Conservation (phyloP, 2,888 invertebrate species). For the Eulithis testata region DNA sequence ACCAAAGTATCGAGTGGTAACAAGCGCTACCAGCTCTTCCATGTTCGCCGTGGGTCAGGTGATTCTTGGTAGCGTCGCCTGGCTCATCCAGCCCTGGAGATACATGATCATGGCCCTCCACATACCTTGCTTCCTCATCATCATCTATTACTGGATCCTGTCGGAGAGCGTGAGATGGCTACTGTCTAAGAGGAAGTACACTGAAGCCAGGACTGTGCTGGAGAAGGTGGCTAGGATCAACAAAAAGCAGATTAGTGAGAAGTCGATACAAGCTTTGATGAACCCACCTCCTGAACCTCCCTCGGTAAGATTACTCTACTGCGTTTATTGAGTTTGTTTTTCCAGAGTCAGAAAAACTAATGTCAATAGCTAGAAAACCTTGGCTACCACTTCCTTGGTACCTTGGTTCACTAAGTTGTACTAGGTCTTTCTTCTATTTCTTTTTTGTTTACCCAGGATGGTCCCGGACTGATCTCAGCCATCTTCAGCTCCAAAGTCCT, state of each 20-base stretch:
- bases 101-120: slow-evolving; percentile 87
- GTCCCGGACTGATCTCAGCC: slow-evolving; percentile 52
- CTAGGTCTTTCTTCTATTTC: neutral
- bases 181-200: slow-evolving; percentile 86
- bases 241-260: slow-evolving; percentile 81
- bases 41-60: slow-evolving; percentile 90
- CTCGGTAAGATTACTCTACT: slow-evolving; percentile 23
- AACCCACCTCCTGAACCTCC: slow-evolving; percentile 62
- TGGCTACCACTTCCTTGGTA: too few relatives aligned
- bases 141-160: slow-evolving; percentile 87
- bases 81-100: slow-evolving; percentile 88
- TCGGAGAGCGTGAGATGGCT: slow-evolving; percentile 91
- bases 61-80: slow-evolving; percentile 87
- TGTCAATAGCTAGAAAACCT: too few relatives aligned
- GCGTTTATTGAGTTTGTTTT: too few relatives aligned
- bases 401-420: too few relatives aligned
- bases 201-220: slow-evolving; percentile 85
- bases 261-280: slow-evolving; percentile 71
- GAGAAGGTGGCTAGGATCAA: slow-evolving; percentile 86
- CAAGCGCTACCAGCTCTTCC: slow-evolving; percentile 87
- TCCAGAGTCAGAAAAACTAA: too few relatives aligned
- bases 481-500: slow-evolving; percentile 81
- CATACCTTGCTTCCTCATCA: slow-evolving; percentile 86
- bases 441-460: slow-evolving; percentile 33
- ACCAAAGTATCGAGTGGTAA: slow-evolving; percentile 88